Conservation (phyloP, 2,113 vertebrate species). For the Dasyprocta punctata region DNA sequence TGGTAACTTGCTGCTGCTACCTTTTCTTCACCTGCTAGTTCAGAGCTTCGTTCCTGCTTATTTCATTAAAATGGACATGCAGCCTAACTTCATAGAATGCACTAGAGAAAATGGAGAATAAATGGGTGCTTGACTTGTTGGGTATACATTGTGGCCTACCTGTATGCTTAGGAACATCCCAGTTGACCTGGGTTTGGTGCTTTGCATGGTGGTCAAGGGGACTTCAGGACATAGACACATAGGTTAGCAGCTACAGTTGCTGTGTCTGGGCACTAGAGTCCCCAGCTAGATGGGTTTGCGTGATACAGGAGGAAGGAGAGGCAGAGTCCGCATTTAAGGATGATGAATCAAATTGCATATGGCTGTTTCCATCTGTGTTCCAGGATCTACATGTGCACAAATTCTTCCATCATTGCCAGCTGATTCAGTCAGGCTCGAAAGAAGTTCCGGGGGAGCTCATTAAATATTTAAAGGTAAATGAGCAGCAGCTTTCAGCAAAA, state of each 20-base stretch:
- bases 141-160: background rate
- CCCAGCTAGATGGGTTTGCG: background rate
- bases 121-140: background rate
- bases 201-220: background rate
- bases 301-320: background rate
- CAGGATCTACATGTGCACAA: constrained; percentile 97
- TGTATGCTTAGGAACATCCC: background rate
- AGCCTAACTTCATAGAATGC: background rate
- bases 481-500: constrained; percentile 53
- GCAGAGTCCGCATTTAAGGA: background rate
- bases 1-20: background rate
- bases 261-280: background rate
- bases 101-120: background rate
- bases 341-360: constrained; percentile 53
- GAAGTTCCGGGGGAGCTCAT: constrained; percentile 93
- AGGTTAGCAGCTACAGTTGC: background rate
- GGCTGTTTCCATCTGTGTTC: constrained; percentile 73
- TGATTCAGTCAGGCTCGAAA: constrained; percentile 89
- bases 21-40: constrained; percentile 6
- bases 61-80: constrained; percentile 3
- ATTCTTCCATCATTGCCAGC: constrained; percentile 97
- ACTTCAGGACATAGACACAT: background rate
- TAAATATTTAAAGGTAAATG: constrained; percentile 95
- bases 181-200: background rate
- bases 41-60: background rate